These are phyloP conservation scores for Nemoura dubitans DNA, from an alignment of 2,888 invertebrate genomes.

Conservation along the genomic window DNA sequence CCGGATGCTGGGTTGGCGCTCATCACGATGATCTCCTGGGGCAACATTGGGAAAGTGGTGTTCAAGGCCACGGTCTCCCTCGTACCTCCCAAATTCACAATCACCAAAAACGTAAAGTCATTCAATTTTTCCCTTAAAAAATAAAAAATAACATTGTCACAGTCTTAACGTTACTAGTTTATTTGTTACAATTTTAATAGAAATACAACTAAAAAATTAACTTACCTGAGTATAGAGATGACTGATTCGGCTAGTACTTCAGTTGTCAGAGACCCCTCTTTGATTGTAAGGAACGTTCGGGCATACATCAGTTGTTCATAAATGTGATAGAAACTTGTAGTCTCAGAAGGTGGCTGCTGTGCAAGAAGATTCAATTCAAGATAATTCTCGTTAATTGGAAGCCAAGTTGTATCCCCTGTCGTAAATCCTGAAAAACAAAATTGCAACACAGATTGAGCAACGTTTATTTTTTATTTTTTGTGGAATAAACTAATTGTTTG, in stretches of 20 bases:
- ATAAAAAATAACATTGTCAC: neutral
- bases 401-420: slow-evolving; percentile 3
- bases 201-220: neutral
- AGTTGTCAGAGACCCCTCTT: neutral
- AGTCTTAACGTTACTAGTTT: neutral
- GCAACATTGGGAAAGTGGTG: neutral
- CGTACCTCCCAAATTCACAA: slow-evolving; percentile 14
- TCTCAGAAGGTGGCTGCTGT: neutral
- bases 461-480: too few relatives aligned
- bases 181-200: neutral
- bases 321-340: slow-evolving; percentile 21
- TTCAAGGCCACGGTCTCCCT: neutral
- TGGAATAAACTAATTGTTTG: too few relatives aligned
- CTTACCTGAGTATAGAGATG: neutral
- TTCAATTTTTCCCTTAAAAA: slow-evolving; percentile 12
- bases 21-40: neutral
- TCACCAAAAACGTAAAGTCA: slow-evolving; percentile 10
- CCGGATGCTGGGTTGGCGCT: slow-evolving; percentile 10
- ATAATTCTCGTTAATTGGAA: slow-evolving; percentile 8
- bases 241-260: neutral
- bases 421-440: neutral
- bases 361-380: neutral
- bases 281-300: neutral
- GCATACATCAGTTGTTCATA: neutral
- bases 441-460: neutral